Evolutionary conservation across 2,888 invertebrate genomes (phyloP).

Genomic region (Strigamia transsilvanica): DNA sequence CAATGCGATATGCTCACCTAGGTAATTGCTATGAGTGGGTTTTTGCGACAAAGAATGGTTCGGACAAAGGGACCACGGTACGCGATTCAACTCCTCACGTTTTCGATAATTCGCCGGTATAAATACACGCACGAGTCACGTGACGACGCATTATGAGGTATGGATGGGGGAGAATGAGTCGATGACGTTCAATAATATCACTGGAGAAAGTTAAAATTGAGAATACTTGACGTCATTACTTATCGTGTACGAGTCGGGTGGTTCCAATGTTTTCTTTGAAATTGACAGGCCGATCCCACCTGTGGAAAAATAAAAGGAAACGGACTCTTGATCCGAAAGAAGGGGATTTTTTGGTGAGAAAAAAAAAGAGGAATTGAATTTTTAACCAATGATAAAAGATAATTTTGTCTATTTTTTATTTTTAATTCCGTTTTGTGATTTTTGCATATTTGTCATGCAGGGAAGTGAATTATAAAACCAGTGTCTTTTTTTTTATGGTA

Average conservation of each 20-base stretch:
- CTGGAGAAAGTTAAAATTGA: not conserved
- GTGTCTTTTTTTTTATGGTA: not conserved
- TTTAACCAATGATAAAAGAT: not conserved
- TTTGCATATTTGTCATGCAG: too few relatives aligned
- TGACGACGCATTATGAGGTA: not conserved
- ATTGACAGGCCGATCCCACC: conserved; percentile 6
- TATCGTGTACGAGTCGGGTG: not conserved
- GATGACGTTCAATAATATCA: not conserved
- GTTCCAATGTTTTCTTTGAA: not conserved
- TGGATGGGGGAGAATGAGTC: not conserved
- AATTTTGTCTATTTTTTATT: too few relatives aligned
- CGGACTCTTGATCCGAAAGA: not conserved
- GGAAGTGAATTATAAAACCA: too few relatives aligned
- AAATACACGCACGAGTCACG: not conserved
- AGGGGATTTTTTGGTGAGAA: too few relatives aligned
- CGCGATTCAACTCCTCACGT: not conserved
- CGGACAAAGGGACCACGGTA: not conserved
- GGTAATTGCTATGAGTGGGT: not conserved
- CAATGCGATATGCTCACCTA: not conserved
- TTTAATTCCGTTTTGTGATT: too few relatives aligned
- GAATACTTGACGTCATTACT: not conserved
- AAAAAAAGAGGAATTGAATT: not conserved
- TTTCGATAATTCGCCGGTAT: conserved; percentile 22
- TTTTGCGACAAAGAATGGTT: not conserved
- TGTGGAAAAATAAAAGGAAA: not conserved